A percentile compares a stretch with the other conserved stretches of the same genome.
phyloP scores from a whole-genome alignment of 2,888 invertebrate genomes.

The Peribatodes rhomboidaria region DNA sequence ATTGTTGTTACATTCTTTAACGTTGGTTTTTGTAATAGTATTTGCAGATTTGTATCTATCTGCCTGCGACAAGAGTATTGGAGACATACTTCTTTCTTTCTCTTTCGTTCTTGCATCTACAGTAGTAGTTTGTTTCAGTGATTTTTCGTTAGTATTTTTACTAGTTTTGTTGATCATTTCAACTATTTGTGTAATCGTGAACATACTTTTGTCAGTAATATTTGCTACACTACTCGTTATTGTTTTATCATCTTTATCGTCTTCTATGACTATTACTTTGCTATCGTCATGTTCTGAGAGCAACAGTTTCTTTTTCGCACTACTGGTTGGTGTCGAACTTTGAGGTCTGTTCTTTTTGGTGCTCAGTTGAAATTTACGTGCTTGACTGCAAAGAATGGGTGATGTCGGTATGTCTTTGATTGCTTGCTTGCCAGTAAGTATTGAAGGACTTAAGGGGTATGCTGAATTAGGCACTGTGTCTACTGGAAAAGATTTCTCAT shows the following conservation, averaged over 20 bases:
- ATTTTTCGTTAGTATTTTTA: slow-evolving; percentile 62
- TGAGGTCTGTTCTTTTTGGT: slow-evolving; percentile 57
- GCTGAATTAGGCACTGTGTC: slow-evolving; percentile 38
- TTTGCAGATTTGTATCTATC: slow-evolving; percentile 58
- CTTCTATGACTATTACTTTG: slow-evolving; percentile 33
- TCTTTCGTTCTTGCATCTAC: slow-evolving; percentile 23
- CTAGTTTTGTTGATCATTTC: slow-evolving; percentile 75
- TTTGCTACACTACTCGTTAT: slow-evolving; percentile 49
- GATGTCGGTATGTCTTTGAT: slow-evolving; percentile 59
- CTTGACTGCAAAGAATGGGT: slow-evolving; percentile 73
- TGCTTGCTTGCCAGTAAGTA: slow-evolving; percentile 66
- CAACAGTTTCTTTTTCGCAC: slow-evolving; percentile 56
- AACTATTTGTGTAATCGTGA: slow-evolving; percentile 79
- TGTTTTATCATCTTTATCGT: slow-evolving; percentile 43
- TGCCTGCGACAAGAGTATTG: slow-evolving; percentile 74
- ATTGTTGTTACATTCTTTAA: slow-evolving; percentile 34
- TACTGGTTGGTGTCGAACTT: slow-evolving; percentile 58
- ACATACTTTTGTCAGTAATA: slow-evolving; percentile 71
- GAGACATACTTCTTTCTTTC: slow-evolving; percentile 67
- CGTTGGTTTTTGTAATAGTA: slow-evolving; percentile 30
- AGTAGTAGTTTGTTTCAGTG: slow-evolving; percentile 34
- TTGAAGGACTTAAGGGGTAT: slow-evolving; percentile 70
- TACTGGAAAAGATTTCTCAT: slow-evolving; percentile 26
- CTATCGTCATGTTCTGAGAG: slow-evolving; percentile 50
- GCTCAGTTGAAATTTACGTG: slow-evolving; percentile 62